Evolutionary conservation across 2,113 vertebrate species (phyloP), one percentile per base, ranked within the genome.

Genomic region (Microcebus lehilahytsara): DNA sequence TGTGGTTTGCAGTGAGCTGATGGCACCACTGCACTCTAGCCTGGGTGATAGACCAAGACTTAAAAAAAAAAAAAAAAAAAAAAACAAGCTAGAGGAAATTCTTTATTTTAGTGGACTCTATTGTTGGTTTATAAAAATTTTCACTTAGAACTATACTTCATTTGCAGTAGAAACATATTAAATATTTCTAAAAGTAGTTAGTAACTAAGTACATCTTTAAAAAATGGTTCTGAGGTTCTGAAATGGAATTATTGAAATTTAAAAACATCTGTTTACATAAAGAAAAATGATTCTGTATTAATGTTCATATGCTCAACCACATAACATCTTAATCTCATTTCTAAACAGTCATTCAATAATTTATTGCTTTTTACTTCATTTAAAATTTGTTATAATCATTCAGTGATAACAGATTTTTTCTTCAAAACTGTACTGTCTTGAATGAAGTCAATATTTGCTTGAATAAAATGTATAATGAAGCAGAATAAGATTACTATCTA

Each of bases 311-410:
- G 32, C 23, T 64, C 62, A 80, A 51, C 6, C 37, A 92, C 72
- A 85, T 58, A 40, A 84, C 37, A 74, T 49, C 19, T 94, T 42
- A 37, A 64, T 20, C 12, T 96, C 27, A 79, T 49, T 75, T 91
- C 40, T 12, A 56, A 11, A 80, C 0, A 84, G 40, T 37, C 5
- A 78, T 56, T 95, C 84, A 87, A 86, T 89, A 32, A 67, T 13
- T n/a, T n/a, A n/a, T n/a, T n/a, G 14, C 3, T 91, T 96, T 93
- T 91, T 51, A 53, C 51, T 93, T 93, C 27, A 86, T 88, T 79
- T 49, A 95, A 89, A 95, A 71, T 85, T 30, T 74, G 53, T 83
- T 64, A 23, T 30, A 91, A 85, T 84, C 75, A 95, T 81, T 94
- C 62, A 77, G 42, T 46, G 20, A 42, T 95, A 92, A 89, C 8